A percentile compares a stretch with the other conserved stretches of the same genome.
Conservation (phyloP, 2,113 vertebrate species). For the Poicephalus gulielmi region DNA sequence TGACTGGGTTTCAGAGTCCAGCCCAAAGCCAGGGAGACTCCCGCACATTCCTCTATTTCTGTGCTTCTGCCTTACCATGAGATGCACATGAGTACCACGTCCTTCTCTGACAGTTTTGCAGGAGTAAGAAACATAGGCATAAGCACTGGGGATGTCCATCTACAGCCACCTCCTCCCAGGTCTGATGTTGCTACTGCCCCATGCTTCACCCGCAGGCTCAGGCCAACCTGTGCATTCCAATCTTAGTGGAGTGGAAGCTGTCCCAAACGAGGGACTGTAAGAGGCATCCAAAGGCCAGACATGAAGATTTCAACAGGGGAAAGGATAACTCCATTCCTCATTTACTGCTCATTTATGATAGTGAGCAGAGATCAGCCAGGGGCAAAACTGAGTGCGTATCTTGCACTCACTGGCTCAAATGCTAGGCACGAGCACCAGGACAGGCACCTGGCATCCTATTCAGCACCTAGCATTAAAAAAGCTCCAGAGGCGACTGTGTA, state of each 20-base stretch:
- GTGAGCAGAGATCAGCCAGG: not conserved
- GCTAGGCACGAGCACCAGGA: not conserved
- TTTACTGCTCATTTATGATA: not conserved
- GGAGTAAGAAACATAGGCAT: not conserved
- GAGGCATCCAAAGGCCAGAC: not conserved
- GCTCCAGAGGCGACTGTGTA: not conserved
- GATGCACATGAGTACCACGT: not conserved
- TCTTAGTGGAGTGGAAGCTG: not conserved
- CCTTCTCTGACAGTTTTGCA: not conserved
- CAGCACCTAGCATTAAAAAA: not conserved
- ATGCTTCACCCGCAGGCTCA: not conserved
- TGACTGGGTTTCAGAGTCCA: not conserved
- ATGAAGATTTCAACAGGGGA: not conserved
- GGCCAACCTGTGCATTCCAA: not conserved
- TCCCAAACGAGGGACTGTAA: not conserved
- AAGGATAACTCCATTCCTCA: not conserved
- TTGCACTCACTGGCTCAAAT: not conserved
- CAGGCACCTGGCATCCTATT: not conserved
- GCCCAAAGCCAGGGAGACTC: not conserved
- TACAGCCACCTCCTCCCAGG: not conserved
- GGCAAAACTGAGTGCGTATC: not conserved
- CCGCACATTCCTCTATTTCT: not conserved
- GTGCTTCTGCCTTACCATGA: not conserved
- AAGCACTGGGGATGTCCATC: not conserved
- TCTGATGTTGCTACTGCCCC: not conserved